Conservation (phyloP, 2,113 vertebrate genomes). For the Zapornia atra region DNA sequence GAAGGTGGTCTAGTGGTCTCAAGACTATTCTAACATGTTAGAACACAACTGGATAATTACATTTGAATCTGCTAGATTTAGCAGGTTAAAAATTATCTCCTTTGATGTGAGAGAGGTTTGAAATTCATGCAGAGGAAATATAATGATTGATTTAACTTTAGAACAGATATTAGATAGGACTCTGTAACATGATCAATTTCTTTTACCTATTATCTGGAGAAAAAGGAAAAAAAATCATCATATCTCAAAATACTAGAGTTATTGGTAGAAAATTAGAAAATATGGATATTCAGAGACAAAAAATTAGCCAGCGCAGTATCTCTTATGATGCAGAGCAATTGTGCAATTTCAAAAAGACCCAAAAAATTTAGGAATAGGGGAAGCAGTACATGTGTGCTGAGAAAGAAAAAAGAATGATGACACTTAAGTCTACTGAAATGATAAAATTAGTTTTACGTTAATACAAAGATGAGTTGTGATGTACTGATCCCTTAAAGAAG, state of each 20-base stretch:
- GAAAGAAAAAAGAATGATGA: neutral
- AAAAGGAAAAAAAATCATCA: neutral
- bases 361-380: neutral
- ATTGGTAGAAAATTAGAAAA: neutral
- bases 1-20: neutral
- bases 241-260: neutral
- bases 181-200: neutral
- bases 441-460: neutral
- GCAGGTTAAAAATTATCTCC: neutral
- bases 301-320: neutral
- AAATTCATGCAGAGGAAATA: neutral
- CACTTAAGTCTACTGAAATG: neutral
- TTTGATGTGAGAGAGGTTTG: neutral
- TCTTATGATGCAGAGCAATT: neutral
- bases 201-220: neutral
- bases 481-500: neutral
- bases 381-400: neutral
- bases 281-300: neutral
- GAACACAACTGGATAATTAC: neutral
- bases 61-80: neutral
- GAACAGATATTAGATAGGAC: neutral
- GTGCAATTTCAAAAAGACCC: neutral
- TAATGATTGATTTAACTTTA: neutral
- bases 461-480: neutral
- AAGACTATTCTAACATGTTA: neutral